Base-by-base conservation (phyloP, 2,888 invertebrate genomes). In the Fragum fragum region DNA sequence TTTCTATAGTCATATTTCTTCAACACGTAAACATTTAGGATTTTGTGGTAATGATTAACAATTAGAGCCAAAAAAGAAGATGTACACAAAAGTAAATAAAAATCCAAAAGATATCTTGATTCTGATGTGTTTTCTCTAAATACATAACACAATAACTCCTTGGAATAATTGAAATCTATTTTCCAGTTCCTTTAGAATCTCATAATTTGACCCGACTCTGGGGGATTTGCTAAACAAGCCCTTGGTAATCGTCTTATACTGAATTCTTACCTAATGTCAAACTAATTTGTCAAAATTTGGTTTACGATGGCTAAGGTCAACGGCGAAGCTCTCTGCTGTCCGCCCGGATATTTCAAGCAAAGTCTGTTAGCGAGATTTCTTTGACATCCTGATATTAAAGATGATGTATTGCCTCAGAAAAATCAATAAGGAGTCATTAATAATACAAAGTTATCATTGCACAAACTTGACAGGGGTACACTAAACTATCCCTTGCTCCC, bases 251-350 rank as follows among this genome's bases (percentile, higher is more conserved):
- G 32, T 61, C 61, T 71, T 59, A 63, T 63, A 59, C 80, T 47
- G 42, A 57, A 59, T 77, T 85, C 83, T 83, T 81, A 83, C 83
- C 79, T 83, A 73, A 83, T 83, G 86, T 86, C 86, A 81, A 81
- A 81, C 75, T 79, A 81, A 86, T 86, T 86, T 83, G 86, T 86
- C 86, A 86, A 83, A 86, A 79, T 83, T 83, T 83, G 77, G 72
- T 86, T 83, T 83, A 77, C 75, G 73, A 76, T 74, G 72, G 75
- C 80, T 55, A 59, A 79, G 86, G 86, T 86, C 81, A 79, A 69
- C 26, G 57, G 52, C 61, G 73, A 55, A 79, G 76, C 75, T 71
- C 68, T 57, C 53, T 76, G 55, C 71, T 75, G 86, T 86, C 86
- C 70, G 72, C 75, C 79, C 66, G 52, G 79, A 86, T 86, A 83